Evolutionary conservation across 2,888 invertebrate genomes (phyloP), one percentile per base, ranked within the genome.

Genomic region (Didymodactylos carnosus): DNA sequence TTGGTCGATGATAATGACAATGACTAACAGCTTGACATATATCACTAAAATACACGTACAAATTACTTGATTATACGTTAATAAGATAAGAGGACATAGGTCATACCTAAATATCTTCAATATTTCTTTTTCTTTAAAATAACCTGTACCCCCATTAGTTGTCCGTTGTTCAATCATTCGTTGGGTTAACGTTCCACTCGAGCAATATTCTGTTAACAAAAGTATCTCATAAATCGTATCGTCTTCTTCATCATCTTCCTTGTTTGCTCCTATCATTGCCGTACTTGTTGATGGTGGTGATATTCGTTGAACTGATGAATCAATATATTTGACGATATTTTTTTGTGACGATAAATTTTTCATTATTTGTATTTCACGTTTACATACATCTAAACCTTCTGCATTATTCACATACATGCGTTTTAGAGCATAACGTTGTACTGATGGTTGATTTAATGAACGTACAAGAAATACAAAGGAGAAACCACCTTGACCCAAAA

Each of bases 401-500:
- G 92, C 91, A 84, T 91, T 92, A 84, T 92, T 92, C 78, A 93
- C 92, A 83, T 91, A 91, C 88, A 93, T 90, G 77, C 93, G 87
- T 84, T 93, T 93, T 76, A 93, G 87, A 72, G 93, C 93, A 86
- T 89, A 92, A 69, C 81, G 80, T 78, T 88, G 87, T 75, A 87
- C 87, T 77, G 82, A 82, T 75, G 87, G 87, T 27, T 49, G 39
- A 75, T 87, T 87, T n/a, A 13, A 27, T 79, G 88, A 88, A 83
- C 89, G 89, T 72, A 90, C 92, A 79, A 92, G 86, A 84, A 91
- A 93, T 51, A 93, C 92, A 80, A 93, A 88, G 72, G 92, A 91
- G 86, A 93, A 93, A 76, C 93, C 93, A 83, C 92, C 92, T 92
- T 70, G 82, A 39, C 62, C 62, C 8, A 62, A 35, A 25, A 62